Conservation (phyloP, 2,888 invertebrate species). For the Sesia apiformis region DNA sequence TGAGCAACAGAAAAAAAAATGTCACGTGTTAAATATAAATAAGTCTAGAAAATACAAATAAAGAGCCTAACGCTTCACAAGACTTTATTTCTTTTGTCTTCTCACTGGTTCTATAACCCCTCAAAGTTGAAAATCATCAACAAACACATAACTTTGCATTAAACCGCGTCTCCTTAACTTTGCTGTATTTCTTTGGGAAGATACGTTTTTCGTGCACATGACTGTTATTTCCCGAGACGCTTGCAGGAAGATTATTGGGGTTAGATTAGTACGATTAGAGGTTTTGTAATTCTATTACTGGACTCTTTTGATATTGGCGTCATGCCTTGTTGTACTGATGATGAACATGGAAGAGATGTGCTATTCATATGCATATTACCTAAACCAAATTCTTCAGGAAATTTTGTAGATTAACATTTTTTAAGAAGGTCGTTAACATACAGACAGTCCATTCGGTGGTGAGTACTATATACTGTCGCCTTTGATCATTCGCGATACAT, state of each 20-base stretch:
- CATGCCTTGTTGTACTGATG: conserved; percentile 8
- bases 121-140: background rate
- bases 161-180: no score
- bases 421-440: no score
- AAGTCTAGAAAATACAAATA: no score
- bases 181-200: no score
- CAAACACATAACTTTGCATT: no score
- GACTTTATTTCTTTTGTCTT: background rate
- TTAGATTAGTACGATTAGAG: conserved; percentile 40
- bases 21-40: no score
- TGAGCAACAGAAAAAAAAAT: no score
- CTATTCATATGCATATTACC: background rate
- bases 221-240: conserved; percentile 21
- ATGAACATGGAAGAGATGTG: conserved; percentile 6
- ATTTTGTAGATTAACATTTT: no score
- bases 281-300: conserved; percentile 37
- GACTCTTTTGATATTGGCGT: conserved; percentile 10
- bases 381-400: conserved; percentile 6
- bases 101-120: background rate
- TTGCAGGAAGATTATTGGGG: conserved; percentile 30
- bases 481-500: no score
- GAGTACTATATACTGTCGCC: no score
- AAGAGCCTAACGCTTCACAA: background rate
- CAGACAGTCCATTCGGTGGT: no score
- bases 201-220: no score